Evolutionary conservation across 2,113 vertebrate species (phyloP).

Genomic region (Rhadina sibilatrix): DNA sequence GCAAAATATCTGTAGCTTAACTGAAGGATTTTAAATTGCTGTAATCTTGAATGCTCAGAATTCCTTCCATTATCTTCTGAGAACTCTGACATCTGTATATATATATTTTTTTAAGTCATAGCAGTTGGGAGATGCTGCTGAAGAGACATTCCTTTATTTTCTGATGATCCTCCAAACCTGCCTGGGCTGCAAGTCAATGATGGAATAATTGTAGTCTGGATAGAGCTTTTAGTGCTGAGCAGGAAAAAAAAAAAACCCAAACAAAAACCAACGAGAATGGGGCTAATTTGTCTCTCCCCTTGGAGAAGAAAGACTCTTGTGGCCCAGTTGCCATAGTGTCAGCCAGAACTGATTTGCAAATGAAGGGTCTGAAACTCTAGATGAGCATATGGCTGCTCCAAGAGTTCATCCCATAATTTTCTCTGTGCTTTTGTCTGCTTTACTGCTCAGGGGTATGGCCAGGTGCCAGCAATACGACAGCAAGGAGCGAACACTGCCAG

Average conservation of each 20-base stretch:
- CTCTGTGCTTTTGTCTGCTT: constrained; percentile 5
- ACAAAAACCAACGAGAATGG: neutral
- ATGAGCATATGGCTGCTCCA: neutral
- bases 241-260: neutral
- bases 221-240: neutral
- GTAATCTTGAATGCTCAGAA: neutral
- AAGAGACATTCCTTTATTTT: neutral
- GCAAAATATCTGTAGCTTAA: neutral
- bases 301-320: neutral
- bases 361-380: constrained; percentile 6
- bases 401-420: constrained; percentile 16
- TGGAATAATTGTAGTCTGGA: neutral
- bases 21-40: neutral
- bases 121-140: neutral
- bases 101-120: neutral
- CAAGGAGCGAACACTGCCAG: constrained; percentile 1
- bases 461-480: constrained; percentile 46
- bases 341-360: constrained; percentile 26
- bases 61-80: neutral
- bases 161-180: neutral
- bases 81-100: neutral
- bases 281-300: neutral
- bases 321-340: neutral
- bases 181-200: neutral
- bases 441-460: constrained; percentile 15